These are phyloP conservation scores for Podiceps cristatus DNA, from an alignment of 2,113 vertebrate species.

Conservation along the genomic window DNA sequence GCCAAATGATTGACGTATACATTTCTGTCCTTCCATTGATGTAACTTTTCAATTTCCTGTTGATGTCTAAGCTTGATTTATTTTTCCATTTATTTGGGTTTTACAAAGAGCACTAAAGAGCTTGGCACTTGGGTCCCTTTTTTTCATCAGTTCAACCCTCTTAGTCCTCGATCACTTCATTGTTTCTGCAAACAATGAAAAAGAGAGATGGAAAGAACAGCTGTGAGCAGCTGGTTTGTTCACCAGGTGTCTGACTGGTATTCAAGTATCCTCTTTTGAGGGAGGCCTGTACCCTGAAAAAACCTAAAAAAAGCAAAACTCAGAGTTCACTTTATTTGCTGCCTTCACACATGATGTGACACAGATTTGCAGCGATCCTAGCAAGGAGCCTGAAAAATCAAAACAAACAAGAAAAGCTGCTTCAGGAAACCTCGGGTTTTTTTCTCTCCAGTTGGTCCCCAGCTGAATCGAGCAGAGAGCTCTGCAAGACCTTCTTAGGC, in stretches of 20 bases:
- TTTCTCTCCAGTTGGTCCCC: neutral
- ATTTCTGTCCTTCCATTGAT: conserved; percentile 65
- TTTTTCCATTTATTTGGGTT: conserved; percentile 75
- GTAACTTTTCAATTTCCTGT: conserved; percentile 76
- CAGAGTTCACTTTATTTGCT: neutral
- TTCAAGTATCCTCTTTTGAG: conserved; percentile 7
- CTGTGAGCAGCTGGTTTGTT: conserved; percentile 44
- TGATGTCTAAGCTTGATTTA: conserved; percentile 71
- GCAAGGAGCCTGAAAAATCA: neutral
- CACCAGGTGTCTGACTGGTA: conserved; percentile 35
- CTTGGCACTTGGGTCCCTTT: conserved; percentile 52
- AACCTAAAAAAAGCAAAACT: neutral
- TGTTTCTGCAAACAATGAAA: conserved; percentile 72
- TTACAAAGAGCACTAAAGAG: conserved; percentile 61
- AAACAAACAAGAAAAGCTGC: neutral
- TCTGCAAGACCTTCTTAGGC: neutral
- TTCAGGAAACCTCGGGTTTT: neutral
- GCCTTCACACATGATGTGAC: neutral
- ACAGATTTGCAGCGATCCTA: neutral
- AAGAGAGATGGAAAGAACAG: conserved; percentile 64
- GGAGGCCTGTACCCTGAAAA: neutral
- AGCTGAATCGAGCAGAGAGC: neutral
- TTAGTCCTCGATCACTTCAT: conserved; percentile 62
- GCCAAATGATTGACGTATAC: conserved; percentile 73
- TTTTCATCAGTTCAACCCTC: conserved; percentile 44